Conservation (phyloP, 2,113 vertebrate genomes). For the Aviceda subcristata region DNA sequence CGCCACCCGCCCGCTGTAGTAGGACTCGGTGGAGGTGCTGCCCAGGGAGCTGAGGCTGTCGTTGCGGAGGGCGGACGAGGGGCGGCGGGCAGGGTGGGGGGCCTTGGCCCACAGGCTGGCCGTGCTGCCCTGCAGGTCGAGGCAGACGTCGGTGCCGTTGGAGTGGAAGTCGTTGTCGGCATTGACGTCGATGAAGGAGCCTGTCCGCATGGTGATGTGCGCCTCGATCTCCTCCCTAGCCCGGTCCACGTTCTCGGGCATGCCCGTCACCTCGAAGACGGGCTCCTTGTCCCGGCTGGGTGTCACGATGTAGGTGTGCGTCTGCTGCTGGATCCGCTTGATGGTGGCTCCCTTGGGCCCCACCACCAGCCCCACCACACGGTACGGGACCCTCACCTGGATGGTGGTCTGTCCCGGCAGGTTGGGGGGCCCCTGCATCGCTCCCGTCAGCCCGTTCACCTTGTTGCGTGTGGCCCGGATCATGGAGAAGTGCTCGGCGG, state of each 20-base stretch:
- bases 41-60: conserved; percentile 66
- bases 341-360: conserved; percentile 98
- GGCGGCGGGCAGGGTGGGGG: conserved; percentile 43
- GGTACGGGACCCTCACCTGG: conserved; percentile 94
- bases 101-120: conserved; percentile 86
- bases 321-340: conserved; percentile 97
- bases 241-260: conserved; percentile 96
- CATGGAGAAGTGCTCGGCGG: conserved; percentile 95
- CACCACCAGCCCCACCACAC: conserved; percentile 94
- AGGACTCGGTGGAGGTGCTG: conserved; percentile 71
- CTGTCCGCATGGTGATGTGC: conserved; percentile 94
- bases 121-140: conserved; percentile 82
- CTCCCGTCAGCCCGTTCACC: conserved; percentile 64
- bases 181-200: conserved; percentile 88
- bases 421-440: conserved; percentile 86
- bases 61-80: conserved; percentile 53
- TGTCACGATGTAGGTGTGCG: conserved; percentile 96
- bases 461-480: conserved; percentile 92
- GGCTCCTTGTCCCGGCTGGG: conserved; percentile 96
- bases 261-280: conserved; percentile 94
- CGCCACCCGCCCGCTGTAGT: conserved; percentile 48
- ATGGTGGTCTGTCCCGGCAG: conserved; percentile 96
- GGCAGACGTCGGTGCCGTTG: conserved; percentile 94
- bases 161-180: conserved; percentile 96
- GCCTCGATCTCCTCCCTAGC: conserved; percentile 96